phyloP scores from a whole-genome alignment of 2,113 vertebrate species.

The Furnarius figulus region DNA sequence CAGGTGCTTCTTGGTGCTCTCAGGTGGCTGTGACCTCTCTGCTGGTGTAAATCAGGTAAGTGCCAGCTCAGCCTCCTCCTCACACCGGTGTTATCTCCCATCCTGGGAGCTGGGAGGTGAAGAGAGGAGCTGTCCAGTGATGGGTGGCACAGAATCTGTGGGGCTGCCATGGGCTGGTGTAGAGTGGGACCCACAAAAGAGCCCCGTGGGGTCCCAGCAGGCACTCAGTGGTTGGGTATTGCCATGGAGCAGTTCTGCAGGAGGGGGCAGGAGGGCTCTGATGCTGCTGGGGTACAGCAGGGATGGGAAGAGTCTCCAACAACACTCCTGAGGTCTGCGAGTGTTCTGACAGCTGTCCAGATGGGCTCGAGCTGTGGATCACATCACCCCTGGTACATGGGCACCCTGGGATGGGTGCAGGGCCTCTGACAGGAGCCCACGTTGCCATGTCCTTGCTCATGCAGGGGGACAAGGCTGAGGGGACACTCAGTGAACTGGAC shows the following conservation, averaged over 20 bases:
- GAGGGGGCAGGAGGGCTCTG: background rate
- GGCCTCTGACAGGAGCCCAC: background rate
- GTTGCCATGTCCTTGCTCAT: rapidly evolving
- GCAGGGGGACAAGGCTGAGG: background rate
- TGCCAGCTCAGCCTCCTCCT: background rate
- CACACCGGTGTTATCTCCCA: background rate
- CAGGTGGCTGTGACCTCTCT: background rate
- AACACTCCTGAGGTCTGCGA: background rate
- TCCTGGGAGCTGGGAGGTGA: background rate
- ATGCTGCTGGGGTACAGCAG: background rate
- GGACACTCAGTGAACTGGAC: background rate
- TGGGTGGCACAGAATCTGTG: background rate
- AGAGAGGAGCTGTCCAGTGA: background rate
- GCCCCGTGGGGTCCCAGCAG: background rate
- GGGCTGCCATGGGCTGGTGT: background rate
- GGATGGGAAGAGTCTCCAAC: background rate
- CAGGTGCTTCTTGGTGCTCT: background rate
- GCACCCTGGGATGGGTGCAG: background rate
- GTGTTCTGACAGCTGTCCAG: background rate
- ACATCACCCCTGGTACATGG: too few species aligned
- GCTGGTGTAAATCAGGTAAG: background rate
- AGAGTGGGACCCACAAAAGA: background rate
- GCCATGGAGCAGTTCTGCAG: background rate
- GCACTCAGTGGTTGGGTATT: rapidly evolving
- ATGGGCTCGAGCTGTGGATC: background rate